Conservation (phyloP, 2,888 invertebrate genomes). For the Creontiades dilutus region DNA sequence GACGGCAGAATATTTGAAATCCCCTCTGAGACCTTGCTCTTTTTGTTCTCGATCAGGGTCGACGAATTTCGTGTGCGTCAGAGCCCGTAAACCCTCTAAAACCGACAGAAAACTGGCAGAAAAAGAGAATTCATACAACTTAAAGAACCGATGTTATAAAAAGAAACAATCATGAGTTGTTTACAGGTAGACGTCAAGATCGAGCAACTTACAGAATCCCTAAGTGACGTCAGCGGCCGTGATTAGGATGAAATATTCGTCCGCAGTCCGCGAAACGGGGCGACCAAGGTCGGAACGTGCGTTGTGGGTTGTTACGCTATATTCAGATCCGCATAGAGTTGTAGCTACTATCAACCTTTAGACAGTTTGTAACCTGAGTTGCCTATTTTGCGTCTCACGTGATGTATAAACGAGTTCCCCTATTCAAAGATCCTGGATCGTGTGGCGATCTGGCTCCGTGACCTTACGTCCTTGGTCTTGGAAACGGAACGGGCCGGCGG, state of each 20-base stretch:
- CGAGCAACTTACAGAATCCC: constrained; percentile 35
- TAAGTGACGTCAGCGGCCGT: constrained; percentile 20
- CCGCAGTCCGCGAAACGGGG: constrained; percentile 17
- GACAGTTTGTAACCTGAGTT: not conserved
- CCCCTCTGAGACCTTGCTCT: no score
- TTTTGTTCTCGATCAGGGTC: no score
- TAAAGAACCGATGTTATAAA: not conserved
- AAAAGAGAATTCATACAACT: no score
- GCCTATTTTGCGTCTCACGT: constrained; percentile 2
- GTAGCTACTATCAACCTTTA: not conserved
- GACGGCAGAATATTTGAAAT: no score
- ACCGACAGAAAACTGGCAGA: no score
- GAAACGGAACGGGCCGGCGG: not conserved
- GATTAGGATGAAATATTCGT: constrained; percentile 27
- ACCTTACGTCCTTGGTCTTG: constrained; percentile 32
- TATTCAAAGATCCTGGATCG: constrained; percentile 42
- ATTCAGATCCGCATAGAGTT: constrained; percentile 24
- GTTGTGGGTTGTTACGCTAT: not conserved
- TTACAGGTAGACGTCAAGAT: constrained; percentile 10
- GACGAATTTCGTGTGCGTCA: no score
- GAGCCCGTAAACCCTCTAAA: no score
- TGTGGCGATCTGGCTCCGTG: constrained; percentile 13
- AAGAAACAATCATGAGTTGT: not conserved
- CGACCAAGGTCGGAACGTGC: constrained; percentile 4
- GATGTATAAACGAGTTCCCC: not conserved